Evolutionary conservation across 2,797 vertebrate genomes (phyloP).

Genomic region (Chelonia mydas): DNA sequence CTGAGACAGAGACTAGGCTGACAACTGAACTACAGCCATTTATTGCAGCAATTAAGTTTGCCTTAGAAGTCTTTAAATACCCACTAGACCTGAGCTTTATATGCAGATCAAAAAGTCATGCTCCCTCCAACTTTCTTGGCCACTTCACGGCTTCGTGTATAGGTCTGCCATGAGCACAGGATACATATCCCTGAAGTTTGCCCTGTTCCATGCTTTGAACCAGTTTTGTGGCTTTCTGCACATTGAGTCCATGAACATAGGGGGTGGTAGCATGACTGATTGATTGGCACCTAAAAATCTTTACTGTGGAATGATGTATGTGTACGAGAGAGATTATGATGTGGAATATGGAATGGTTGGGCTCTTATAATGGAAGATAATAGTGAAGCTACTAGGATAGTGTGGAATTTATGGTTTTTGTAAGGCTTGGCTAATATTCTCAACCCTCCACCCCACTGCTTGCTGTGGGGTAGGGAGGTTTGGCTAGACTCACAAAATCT

Average conservation of each 20-base stretch:
- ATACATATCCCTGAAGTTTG: not conserved
- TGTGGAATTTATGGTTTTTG: not conserved
- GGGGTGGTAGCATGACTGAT: too few relatives aligned
- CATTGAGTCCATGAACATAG: too few relatives aligned
- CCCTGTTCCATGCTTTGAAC: too few relatives aligned
- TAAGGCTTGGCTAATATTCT: not conserved
- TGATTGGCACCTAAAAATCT: too few relatives aligned
- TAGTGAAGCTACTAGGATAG: too few relatives aligned
- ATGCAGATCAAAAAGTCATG: not conserved
- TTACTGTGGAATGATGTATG: too few relatives aligned
- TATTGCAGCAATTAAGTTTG: not conserved
- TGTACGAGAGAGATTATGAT: too few relatives aligned
- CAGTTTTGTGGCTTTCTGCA: too few relatives aligned
- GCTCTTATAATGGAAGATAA: too few relatives aligned
- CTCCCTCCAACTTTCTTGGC: not conserved
- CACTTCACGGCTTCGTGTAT: not conserved
- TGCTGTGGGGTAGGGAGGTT: not conserved
- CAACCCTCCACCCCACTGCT: not conserved
- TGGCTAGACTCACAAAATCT: not conserved
- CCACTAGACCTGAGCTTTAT: not conserved
- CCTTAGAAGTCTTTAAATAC: not conserved
- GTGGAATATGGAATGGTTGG: too few relatives aligned
- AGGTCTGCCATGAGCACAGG: not conserved
- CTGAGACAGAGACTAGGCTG: not conserved
- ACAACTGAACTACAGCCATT: not conserved